A percentile compares a stretch with the other conserved stretches of the same genome.
Conservation (phyloP, 2,113 vertebrate species). For the Sprattus sprattus region DNA sequence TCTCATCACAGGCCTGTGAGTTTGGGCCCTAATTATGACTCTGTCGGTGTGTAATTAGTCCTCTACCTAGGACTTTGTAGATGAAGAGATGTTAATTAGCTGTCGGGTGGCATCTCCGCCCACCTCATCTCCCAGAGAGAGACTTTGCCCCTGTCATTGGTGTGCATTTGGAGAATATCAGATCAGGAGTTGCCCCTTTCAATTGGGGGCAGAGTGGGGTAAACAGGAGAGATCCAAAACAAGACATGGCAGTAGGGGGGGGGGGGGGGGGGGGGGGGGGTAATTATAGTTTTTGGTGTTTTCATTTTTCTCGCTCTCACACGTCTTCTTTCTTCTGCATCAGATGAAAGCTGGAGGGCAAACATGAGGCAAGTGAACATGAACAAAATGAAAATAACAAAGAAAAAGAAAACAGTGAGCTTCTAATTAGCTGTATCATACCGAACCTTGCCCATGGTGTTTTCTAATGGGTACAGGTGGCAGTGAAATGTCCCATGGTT, state of each 20-base stretch:
- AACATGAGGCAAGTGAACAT: neutral
- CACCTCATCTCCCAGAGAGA: neutral
- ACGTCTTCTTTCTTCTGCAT: neutral
- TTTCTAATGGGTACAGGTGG: conserved; percentile 38
- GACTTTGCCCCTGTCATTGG: neutral
- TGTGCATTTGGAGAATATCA: neutral
- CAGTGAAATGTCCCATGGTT: conserved; percentile 42
- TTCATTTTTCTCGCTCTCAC: neutral
- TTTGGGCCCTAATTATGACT: neutral
- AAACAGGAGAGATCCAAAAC: neutral
- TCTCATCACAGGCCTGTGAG: neutral
- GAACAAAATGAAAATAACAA: neutral
- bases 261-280: too few relatives aligned
- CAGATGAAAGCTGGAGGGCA: neutral
- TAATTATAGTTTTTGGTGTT: neutral
- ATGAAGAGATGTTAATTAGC: neutral
- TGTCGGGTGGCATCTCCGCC: neutral
- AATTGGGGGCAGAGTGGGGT: neutral
- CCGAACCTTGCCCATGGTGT: conserved; percentile 25
- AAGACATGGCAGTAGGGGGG: too few relatives aligned
- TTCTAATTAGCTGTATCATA: conserved; percentile 33
- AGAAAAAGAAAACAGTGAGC: neutral
- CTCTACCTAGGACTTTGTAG: neutral
- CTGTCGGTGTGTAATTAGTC: neutral
- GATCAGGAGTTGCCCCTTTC: neutral